Conservation (phyloP, 2,888 invertebrate species). For the Periphyllus acericola region DNA sequence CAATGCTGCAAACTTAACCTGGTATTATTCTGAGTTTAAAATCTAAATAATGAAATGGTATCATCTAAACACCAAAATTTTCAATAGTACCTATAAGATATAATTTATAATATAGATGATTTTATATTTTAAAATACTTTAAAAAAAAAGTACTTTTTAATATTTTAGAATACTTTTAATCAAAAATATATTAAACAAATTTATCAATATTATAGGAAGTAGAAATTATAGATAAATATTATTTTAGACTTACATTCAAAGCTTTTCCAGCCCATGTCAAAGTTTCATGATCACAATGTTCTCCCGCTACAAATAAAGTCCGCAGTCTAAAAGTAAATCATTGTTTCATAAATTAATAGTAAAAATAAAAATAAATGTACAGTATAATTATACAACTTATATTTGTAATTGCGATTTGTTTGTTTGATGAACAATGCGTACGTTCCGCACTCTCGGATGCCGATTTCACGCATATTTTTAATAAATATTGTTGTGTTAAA, state of each 20-base stretch:
- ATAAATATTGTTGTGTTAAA: too few species aligned
- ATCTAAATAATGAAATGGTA: background rate
- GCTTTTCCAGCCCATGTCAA: constrained; percentile 79
- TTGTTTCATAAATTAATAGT: background rate
- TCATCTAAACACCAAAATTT: background rate
- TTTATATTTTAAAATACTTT: background rate
- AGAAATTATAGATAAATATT: background rate
- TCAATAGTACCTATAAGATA: background rate
- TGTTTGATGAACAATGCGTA: too few species aligned
- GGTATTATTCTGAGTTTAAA: too few species aligned
- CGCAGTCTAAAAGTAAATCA: constrained; percentile 65
- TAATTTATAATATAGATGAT: background rate
- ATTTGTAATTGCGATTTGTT: too few species aligned
- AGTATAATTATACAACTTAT: background rate
- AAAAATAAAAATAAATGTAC: too few species aligned
- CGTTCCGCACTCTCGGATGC: too few species aligned
- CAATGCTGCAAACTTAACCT: too few species aligned
- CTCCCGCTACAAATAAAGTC: constrained; percentile 84
- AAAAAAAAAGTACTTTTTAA: too few species aligned
- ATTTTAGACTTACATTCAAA: constrained; percentile 71
- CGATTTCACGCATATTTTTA: too few species aligned
- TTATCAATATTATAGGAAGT: background rate
- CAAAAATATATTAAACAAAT: background rate
- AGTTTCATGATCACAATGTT: constrained; percentile 92
- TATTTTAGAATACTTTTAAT: background rate